These are phyloP conservation scores for Diploscapter pachys DNA, from an alignment of 1,140 invertebrate species.

Conservation along the genomic window DNA sequence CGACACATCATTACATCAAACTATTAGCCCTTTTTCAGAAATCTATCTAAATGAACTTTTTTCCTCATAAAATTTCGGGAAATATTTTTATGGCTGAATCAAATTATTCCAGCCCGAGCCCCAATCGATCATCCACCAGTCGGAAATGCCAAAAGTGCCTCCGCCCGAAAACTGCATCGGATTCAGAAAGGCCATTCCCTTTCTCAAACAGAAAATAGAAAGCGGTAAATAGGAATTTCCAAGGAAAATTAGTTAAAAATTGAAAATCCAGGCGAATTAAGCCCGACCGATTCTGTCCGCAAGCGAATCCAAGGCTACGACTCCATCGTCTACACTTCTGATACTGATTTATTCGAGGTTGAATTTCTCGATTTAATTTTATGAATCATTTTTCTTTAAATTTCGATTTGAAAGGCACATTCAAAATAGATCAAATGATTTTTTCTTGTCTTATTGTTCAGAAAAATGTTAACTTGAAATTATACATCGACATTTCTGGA, in stretches of 20 bases:
- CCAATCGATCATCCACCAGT: constrained; percentile 28
- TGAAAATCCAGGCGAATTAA: too few species aligned
- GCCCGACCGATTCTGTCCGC: background rate
- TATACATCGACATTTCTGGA: too few species aligned
- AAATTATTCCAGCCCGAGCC: constrained; percentile 24
- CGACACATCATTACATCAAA: background rate
- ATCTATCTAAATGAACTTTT: too few species aligned
- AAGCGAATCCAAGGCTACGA: constrained; percentile 17
- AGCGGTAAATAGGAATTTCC: constrained; percentile 14
- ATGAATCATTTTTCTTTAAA: background rate
- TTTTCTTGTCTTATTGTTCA: constrained; percentile 2
- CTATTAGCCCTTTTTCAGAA: background rate
- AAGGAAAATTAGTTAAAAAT: background rate
- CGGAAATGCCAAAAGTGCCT: constrained; percentile 29
- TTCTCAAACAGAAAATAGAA: constrained; percentile 12
- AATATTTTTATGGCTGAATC: background rate
- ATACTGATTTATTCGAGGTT: constrained; percentile 24
- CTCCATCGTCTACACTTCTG: constrained; percentile 18
- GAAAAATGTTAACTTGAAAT: background rate
- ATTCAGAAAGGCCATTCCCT: constrained; percentile 23
- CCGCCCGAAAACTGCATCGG: constrained; percentile 12
- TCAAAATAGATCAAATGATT: background rate
- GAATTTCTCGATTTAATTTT: constrained; percentile 6
- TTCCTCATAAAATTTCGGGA: too few species aligned
- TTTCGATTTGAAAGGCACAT: background rate